phyloP scores from a whole-genome alignment of 1,140 invertebrate species.

The Lucilia cuprina region DNA sequence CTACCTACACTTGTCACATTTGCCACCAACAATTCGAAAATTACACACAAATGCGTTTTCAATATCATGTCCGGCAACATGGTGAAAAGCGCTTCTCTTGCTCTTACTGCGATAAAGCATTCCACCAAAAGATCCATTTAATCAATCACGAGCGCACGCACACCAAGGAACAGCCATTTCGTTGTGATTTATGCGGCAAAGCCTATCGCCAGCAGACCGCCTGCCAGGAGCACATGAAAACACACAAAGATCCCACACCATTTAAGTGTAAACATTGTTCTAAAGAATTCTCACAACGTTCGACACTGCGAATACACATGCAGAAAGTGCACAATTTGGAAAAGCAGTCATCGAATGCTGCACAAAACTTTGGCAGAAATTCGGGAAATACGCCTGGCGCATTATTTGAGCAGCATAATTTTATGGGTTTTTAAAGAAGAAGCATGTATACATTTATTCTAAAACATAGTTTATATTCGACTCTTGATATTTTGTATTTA shows the following conservation, averaged over 20 bases:
- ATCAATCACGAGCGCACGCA: slow-evolving; percentile 40
- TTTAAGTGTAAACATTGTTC: slow-evolving; percentile 36
- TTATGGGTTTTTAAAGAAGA: neutral
- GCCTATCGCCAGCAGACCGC: slow-evolving; percentile 40
- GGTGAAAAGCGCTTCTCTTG: slow-evolving; percentile 38
- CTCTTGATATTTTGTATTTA: neutral
- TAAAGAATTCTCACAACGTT: slow-evolving; percentile 35
- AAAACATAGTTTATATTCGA: neutral
- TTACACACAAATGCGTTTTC: slow-evolving; percentile 39
- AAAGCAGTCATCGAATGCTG: neutral
- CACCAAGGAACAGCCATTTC: slow-evolving; percentile 39
- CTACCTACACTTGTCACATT: slow-evolving; percentile 39
- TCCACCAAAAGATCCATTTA: slow-evolving; percentile 40
- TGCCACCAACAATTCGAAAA: slow-evolving; percentile 39
- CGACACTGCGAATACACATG: slow-evolving; percentile 36
- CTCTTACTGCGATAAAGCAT: slow-evolving; percentile 37
- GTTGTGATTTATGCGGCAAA: slow-evolving; percentile 39
- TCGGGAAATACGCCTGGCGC: neutral
- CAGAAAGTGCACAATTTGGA: slow-evolving; percentile 2
- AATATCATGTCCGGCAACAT: slow-evolving; percentile 40
- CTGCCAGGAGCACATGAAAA: slow-evolving; percentile 40
- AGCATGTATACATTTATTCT: neutral
- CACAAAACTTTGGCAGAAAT: slow-evolving; percentile 1
- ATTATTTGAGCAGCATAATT: neutral
- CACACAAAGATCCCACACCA: slow-evolving; percentile 37